A percentile compares a stretch with the other conserved stretches of the same genome.
Evolutionary conservation across 2,113 vertebrate genomes (phyloP).

Genomic region (Perca schrenkii): DNA sequence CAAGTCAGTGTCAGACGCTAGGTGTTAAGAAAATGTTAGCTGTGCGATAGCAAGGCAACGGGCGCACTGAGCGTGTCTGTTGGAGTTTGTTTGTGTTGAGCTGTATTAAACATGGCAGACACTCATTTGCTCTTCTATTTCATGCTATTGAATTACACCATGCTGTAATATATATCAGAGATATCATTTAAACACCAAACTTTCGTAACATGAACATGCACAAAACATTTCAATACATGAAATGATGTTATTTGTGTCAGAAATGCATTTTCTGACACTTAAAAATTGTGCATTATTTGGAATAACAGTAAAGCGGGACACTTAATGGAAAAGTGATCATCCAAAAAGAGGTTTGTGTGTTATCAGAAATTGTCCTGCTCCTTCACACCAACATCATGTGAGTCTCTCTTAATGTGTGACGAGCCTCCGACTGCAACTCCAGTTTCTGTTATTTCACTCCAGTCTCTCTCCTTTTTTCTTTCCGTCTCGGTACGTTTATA

Average conservation of each 20-base stretch:
- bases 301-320: background rate
- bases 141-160: no score
- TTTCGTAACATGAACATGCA: background rate
- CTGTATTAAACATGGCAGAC: no score
- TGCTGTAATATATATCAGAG: no score
- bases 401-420: background rate
- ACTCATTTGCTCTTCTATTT: no score
- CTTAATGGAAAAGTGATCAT: slow-evolving; percentile 3
- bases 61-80: no score
- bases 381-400: background rate
- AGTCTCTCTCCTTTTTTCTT: background rate
- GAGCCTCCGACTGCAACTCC: background rate
- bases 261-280: background rate
- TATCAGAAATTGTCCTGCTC: background rate
- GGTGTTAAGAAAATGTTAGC: no score
- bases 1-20: no score
- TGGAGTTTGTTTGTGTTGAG: no score
- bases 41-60: no score
- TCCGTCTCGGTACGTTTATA: background rate
- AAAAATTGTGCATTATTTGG: background rate
- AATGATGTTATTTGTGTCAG: background rate
- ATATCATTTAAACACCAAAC: no score
- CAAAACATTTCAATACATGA: background rate
- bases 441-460: background rate
- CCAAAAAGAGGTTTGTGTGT: background rate